phyloP scores from a whole-genome alignment of 1,140 invertebrate species.

The Euura lappo region DNA sequence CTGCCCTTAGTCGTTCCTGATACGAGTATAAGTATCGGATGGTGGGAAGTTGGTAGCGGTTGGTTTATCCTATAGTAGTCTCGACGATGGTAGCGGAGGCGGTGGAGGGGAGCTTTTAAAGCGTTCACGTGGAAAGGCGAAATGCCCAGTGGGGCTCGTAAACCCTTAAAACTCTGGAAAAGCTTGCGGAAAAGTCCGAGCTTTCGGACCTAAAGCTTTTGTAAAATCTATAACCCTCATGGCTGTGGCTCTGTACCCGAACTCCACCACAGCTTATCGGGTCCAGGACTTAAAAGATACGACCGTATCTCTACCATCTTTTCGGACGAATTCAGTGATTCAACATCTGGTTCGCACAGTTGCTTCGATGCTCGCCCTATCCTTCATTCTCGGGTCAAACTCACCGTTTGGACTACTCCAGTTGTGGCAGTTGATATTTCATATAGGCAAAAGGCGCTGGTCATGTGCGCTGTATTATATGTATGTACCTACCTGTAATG shows the following conservation, averaged over 20 bases:
- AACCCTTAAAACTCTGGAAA: slow-evolving; percentile 11
- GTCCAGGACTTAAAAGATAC: not conserved
- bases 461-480: too few relatives aligned
- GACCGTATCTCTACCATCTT: not conserved
- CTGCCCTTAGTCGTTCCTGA: not conserved
- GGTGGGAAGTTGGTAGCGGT: not conserved
- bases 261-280: not conserved
- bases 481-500: too few relatives aligned
- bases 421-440: too few relatives aligned
- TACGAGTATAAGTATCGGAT: not conserved
- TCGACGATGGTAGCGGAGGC: slow-evolving; percentile 23
- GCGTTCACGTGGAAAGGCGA: slow-evolving; percentile 25
- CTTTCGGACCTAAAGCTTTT: slow-evolving; percentile 9
- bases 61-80: not conserved
- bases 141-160: slow-evolving; percentile 25
- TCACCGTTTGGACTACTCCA: too few relatives aligned
- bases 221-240: slow-evolving; percentile 12
- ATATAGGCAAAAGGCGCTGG: too few relatives aligned
- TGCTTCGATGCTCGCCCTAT: too few relatives aligned
- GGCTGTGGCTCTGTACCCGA: not conserved
- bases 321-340: not conserved
- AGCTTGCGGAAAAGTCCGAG: not conserved
- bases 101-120: slow-evolving; percentile 28
- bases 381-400: too few relatives aligned
- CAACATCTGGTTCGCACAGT: too few relatives aligned